These are phyloP conservation scores for Mormyrus hasselquistii DNA, from an alignment of 2,797 vertebrate genomes.

Conservation along the genomic window DNA sequence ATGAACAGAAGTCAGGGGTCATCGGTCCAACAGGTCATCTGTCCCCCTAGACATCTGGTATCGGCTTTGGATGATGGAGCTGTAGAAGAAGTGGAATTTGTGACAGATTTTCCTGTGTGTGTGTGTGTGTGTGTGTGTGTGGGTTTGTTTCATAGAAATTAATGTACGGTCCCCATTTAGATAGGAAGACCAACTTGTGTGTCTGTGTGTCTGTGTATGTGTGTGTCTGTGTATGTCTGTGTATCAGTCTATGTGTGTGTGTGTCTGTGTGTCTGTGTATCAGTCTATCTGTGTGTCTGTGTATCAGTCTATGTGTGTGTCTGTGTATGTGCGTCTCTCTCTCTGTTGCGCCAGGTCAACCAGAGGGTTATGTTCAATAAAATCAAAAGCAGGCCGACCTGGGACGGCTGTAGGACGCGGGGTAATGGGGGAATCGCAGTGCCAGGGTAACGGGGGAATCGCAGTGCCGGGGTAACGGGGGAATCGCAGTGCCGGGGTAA, in stretches of 20 bases:
- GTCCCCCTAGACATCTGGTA: not conserved
- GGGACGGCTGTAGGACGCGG: not conserved
- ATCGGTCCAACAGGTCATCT: not conserved
- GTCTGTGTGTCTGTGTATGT: too few relatives aligned
- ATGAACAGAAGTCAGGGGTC: not conserved
- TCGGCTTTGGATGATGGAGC: not conserved
- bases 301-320: not conserved
- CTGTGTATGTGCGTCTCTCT: not conserved
- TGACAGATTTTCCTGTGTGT: not conserved
- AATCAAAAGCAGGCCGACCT: not conserved
- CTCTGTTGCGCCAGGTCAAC: not conserved
- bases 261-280: too few relatives aligned
- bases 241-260: too few relatives aligned
- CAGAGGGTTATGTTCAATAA: not conserved
- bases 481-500: not conserved
- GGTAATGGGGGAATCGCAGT: not conserved
- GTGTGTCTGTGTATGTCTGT: too few relatives aligned
- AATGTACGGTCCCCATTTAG: too few relatives aligned
- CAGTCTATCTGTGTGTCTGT: too few relatives aligned
- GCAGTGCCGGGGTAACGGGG: not conserved
- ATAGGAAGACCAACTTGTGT: not conserved
- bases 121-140: not conserved
- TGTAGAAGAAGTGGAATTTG: not conserved
- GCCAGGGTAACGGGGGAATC: not conserved
- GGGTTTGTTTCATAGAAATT: not conserved